Conservation (phyloP, 1,140 invertebrate species). For the Aphidius ervi region DNA sequence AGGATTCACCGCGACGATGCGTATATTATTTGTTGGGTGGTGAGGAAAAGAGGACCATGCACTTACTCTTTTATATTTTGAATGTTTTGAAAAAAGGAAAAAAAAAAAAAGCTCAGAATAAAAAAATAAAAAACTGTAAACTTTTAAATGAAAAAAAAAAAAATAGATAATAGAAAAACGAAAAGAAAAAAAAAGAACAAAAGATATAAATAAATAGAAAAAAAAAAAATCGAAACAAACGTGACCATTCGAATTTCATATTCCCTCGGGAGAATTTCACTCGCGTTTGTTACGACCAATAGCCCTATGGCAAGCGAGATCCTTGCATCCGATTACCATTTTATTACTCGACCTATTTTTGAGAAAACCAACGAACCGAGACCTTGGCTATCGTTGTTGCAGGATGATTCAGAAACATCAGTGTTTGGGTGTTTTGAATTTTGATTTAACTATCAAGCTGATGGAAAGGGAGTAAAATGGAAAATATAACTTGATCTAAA, state of each 20-base stretch:
- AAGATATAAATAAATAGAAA: neutral
- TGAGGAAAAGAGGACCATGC: neutral
- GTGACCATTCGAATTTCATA: constrained; percentile 20
- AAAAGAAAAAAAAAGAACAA: constrained; percentile 1
- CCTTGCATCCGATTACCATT: constrained; percentile 22
- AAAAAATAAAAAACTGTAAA: neutral
- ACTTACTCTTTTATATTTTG: constrained; percentile 16
- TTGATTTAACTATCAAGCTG: neutral
- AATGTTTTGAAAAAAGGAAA: neutral
- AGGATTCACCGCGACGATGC: constrained; percentile 15
- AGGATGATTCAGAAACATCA: constrained; percentile 8
- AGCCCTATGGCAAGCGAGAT: constrained; percentile 22
- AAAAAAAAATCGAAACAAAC: constrained; percentile 13
- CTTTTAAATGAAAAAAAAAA: neutral
- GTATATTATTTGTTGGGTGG: constrained; percentile 6
- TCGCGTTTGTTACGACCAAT: constrained; percentile 21
- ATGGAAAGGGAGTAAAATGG: no score
- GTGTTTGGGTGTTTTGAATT: constrained; percentile 7
- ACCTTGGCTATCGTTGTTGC: neutral
- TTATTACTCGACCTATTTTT: constrained; percentile 28
- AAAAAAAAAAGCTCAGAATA: neutral
- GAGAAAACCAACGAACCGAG: constrained; percentile 15
- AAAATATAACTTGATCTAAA: no score
- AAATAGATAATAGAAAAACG: neutral
- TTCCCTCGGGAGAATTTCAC: constrained; percentile 15